phyloP scores from a whole-genome alignment of 2,888 invertebrate genomes.

The Subacronicta megacephala region DNA sequence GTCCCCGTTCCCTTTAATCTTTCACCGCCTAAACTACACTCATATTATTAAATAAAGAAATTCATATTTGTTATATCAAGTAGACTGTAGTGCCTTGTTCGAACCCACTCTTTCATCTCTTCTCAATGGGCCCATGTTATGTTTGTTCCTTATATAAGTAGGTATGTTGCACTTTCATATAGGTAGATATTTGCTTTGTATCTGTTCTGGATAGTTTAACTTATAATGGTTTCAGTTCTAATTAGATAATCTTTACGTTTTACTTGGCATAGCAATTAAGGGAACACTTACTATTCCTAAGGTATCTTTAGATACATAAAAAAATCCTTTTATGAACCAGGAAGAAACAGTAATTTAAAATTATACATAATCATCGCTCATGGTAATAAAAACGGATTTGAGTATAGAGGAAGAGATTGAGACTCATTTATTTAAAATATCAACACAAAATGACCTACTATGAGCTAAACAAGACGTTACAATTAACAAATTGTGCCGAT shows the following conservation, averaged over 20 bases:
- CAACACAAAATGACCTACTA: constrained; percentile 50
- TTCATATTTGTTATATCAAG: constrained; percentile 63
- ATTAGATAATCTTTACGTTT: too few relatives aligned
- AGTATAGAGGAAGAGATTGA: constrained; percentile 24
- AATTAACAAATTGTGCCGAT: constrained; percentile 59
- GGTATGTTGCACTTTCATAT: constrained; percentile 27
- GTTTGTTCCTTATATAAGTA: constrained; percentile 33
- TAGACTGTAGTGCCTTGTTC: constrained; percentile 52
- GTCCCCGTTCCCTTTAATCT: constrained; percentile 82
- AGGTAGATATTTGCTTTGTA: constrained; percentile 18
- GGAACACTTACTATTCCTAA: too few relatives aligned
- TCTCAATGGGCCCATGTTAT: constrained; percentile 41
- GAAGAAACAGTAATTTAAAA: constrained; percentile 7
- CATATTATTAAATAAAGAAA: constrained; percentile 68
- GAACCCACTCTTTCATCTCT: constrained; percentile 53
- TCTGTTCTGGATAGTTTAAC: constrained; percentile 15
- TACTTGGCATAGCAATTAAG: not conserved
- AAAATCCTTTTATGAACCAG: not conserved
- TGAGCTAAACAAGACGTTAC: constrained; percentile 60
- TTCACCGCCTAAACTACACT: constrained; percentile 77
- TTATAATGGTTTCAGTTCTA: too few relatives aligned
- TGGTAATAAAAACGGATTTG: constrained; percentile 27
- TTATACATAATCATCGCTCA: constrained; percentile 1
- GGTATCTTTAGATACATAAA: too few relatives aligned
- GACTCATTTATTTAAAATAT: constrained; percentile 44